A percentile compares a stretch with the other conserved stretches of the same genome.
Evolutionary conservation across 2,113 vertebrate species (phyloP).

Genomic region (cat (Felis catus)): F.catus_Fca126_mat1.0 CM031414.1:40097501-40098000

Average conservation of each 20-base stretch:
- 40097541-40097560: not conserved
- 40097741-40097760: too few relatives aligned
- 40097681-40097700: slow-evolving; percentile 69
- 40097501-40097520: not conserved
- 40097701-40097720: slow-evolving; percentile 74
- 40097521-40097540: not conserved
- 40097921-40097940: slow-evolving; percentile 68
- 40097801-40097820: too few relatives aligned
- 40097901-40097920: too few relatives aligned
- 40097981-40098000: slow-evolving; percentile 66
- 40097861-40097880: too few relatives aligned
- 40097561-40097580: not conserved
- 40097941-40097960: slow-evolving; percentile 59
- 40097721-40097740: slow-evolving; percentile 50
- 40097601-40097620: not conserved
- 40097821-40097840: too few relatives aligned
- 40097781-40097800: too few relatives aligned
- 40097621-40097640: not conserved
- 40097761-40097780: too few relatives aligned
- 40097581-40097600: not conserved
- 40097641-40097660: slow-evolving; percentile 16
- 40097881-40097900: too few relatives aligned
- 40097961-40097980: slow-evolving; percentile 70
- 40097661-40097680: slow-evolving; percentile 53
- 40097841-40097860: too few relatives aligned